Percentiles rank a stretch among this genome's conserved stretches.
Conservation (phyloP, 2,888 invertebrate species). For the Globia sparganii region DNA sequence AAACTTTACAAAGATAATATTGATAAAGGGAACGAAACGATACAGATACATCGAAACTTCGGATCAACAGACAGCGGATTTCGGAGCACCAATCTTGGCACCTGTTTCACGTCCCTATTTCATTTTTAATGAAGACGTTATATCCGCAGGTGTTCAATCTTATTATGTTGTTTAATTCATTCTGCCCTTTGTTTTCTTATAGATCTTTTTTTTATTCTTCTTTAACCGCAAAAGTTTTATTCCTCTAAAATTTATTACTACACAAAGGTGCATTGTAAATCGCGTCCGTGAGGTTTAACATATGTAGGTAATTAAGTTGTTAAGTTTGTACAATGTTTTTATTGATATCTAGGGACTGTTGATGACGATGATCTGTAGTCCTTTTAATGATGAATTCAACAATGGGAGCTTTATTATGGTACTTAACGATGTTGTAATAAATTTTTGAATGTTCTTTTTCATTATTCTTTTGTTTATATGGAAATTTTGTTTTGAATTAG, state of each 20-base stretch:
- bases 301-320: slow-evolving; percentile 89
- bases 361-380: slow-evolving; percentile 71
- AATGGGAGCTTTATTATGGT: slow-evolving; percentile 69
- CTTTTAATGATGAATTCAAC: slow-evolving; percentile 78
- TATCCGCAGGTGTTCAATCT: slow-evolving; percentile 86
- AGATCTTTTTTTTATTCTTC: slow-evolving; percentile 73
- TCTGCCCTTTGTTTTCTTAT: slow-evolving; percentile 89
- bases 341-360: slow-evolving; percentile 78
- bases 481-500: slow-evolving; percentile 20
- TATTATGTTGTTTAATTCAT: slow-evolving; percentile 89
- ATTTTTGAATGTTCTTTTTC: slow-evolving; percentile 48
- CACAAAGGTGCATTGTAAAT: slow-evolving; percentile 87
- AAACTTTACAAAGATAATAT: slow-evolving; percentile 28
- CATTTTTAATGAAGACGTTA: slow-evolving; percentile 88
- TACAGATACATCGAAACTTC: slow-evolving; percentile 17
- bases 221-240: slow-evolving; percentile 84
- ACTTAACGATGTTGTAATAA: slow-evolving; percentile 57
- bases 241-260: slow-evolving; percentile 84
- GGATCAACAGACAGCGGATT: slow-evolving; percentile 62
- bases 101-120: slow-evolving; percentile 82
- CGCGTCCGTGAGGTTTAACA: slow-evolving; percentile 85
- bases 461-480: slow-evolving; percentile 39
- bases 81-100: slow-evolving; percentile 81
- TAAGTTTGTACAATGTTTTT: slow-evolving; percentile 84
- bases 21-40: slow-evolving; percentile 44